Percentiles rank a stretch among this genome's conserved stretches.
phyloP scores from a whole-genome alignment of 2,113 vertebrate species.

The Myotis davidii region DNA sequence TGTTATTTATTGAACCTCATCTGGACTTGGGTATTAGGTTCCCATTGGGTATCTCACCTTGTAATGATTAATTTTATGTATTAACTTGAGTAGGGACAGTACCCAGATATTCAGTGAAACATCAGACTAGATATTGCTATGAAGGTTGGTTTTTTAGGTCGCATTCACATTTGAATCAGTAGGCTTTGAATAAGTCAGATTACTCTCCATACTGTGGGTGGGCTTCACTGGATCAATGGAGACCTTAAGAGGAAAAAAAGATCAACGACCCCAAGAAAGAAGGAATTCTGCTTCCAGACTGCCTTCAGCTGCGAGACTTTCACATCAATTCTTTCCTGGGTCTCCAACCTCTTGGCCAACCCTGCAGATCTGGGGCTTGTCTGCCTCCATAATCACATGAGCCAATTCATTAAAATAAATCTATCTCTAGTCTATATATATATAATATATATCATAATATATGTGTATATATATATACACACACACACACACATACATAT shows the following conservation, averaged over 20 bases:
- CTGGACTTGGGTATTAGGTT: not conserved
- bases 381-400: not conserved
- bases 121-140: not conserved
- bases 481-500: not conserved
- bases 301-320: not conserved
- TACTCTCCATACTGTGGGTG: not conserved
- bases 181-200: not conserved
- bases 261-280: not conserved
- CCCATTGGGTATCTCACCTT: not conserved
- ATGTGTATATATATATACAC: too few species aligned
- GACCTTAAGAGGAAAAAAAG: not conserved
- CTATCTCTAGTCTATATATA: not conserved
- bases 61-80: not conserved
- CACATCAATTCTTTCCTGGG: not conserved
- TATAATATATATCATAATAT: too few species aligned
- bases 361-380: not conserved
- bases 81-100: not conserved
- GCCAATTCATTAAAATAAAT: constrained; percentile 7
- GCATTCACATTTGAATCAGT: not conserved
- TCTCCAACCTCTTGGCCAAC: not conserved
- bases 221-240: not conserved
- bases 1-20: not conserved
- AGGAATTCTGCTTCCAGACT: not conserved
- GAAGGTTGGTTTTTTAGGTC: not conserved
- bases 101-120: not conserved